phyloP scores from a whole-genome alignment of 1,140 invertebrate genomes.

The Zelostemma sp. region DNA sequence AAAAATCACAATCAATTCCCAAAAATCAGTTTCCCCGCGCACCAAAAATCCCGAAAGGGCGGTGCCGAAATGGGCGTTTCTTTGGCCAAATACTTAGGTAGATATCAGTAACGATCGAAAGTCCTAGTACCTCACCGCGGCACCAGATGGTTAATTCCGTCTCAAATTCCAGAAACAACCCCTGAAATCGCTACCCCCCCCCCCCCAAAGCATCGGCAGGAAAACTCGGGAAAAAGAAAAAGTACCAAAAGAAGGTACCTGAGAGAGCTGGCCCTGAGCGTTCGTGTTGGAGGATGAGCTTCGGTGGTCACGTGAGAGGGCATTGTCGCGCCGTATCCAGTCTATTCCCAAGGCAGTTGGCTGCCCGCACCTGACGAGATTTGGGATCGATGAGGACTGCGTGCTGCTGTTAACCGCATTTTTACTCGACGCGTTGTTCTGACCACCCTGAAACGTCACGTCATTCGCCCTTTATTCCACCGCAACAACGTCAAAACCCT shows the following conservation, averaged over 20 bases:
- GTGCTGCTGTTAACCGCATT: slow-evolving; percentile 59
- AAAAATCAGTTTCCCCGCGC: no score
- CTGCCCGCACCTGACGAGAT: slow-evolving; percentile 59
- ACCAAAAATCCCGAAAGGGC: no score
- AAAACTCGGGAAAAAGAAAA: no score
- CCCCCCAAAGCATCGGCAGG: no score
- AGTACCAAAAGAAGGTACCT: slow-evolving; percentile 48
- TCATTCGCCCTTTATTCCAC: no score
- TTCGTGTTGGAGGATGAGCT: slow-evolving; percentile 58
- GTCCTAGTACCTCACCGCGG: slow-evolving; percentile 49
- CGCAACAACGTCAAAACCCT: no score
- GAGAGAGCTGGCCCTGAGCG: slow-evolving; percentile 56
- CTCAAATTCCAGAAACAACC: no score
- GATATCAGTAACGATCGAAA: slow-evolving; percentile 56
- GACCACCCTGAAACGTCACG: slow-evolving; percentile 60
- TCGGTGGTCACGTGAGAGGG: slow-evolving; percentile 56
- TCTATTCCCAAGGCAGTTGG: slow-evolving; percentile 62
- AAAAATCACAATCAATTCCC: no score
- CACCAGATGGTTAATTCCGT: slow-evolving; percentile 49
- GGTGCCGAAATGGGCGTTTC: slow-evolving; percentile 41
- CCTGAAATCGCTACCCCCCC: no score
- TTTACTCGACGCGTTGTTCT: slow-evolving; percentile 54
- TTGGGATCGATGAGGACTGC: slow-evolving; percentile 58
- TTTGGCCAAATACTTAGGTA: slow-evolving; percentile 51
- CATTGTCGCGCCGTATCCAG: slow-evolving; percentile 61